phyloP scores from a whole-genome alignment of 2,797 vertebrate species.

The Nannoperca obscura region DNA sequence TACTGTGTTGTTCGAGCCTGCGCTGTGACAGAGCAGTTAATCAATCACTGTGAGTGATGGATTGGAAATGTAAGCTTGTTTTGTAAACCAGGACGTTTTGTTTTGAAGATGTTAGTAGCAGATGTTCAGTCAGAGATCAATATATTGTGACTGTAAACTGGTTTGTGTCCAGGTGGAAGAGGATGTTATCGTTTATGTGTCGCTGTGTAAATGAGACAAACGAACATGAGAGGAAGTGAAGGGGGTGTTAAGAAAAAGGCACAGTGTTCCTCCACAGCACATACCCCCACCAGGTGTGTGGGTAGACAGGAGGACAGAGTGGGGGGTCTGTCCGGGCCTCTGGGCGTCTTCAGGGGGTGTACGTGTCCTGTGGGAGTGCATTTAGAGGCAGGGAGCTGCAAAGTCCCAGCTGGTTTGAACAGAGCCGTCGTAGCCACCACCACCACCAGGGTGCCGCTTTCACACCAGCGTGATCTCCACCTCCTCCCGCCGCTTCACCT shows the following conservation, averaged over 20 bases:
- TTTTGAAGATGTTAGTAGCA: neutral
- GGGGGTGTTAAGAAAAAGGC: constrained; percentile 54
- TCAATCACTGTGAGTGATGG: neutral
- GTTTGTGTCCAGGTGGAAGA: constrained; percentile 14
- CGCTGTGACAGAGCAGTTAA: neutral
- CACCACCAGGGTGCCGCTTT: constrained; percentile 51
- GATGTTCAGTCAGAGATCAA: neutral
- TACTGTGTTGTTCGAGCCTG: neutral
- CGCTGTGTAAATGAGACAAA: neutral
- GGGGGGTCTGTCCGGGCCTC: constrained; percentile 11
- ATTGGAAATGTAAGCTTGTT: too few species aligned
- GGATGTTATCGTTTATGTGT: neutral
- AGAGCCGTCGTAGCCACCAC: neutral
- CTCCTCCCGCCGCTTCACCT: constrained; percentile 93
- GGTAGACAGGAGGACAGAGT: constrained; percentile 3
- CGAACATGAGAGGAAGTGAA: constrained; percentile 10
- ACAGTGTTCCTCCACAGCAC: constrained; percentile 51
- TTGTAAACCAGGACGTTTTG: too few species aligned
- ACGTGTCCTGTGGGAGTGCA: constrained; percentile 42
- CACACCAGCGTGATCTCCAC: constrained; percentile 98
- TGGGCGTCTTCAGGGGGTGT: constrained; percentile 17
- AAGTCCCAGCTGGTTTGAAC: constrained; percentile 36
- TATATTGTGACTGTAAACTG: neutral
- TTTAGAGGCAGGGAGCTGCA: constrained; percentile 27
- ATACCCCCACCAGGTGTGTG: constrained; percentile 24